These are phyloP conservation scores for Oscheius onirici DNA, from an alignment of 2,888 invertebrate species.

Conservation along the genomic window DNA sequence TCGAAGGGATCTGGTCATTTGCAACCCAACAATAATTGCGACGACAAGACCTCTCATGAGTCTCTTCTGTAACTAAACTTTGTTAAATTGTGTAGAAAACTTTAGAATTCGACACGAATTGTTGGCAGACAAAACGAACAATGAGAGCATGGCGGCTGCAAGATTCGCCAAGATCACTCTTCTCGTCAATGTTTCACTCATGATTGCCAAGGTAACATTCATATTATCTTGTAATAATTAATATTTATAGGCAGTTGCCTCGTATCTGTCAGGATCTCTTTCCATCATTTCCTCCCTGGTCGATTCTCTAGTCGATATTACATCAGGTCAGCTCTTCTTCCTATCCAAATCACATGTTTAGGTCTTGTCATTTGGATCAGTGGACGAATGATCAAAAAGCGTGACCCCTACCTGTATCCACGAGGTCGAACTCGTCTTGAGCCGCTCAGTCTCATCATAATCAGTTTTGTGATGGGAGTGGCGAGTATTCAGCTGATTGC, in stretches of 20 bases:
- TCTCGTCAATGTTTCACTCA: conserved; percentile 68
- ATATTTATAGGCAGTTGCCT: conserved; percentile 72
- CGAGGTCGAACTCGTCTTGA: conserved; percentile 74
- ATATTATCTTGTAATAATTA: conserved; percentile 66
- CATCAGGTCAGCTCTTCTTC: conserved; percentile 71
- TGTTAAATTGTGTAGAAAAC: background rate
- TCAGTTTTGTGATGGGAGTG: conserved; percentile 74
- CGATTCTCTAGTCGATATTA: conserved; percentile 74
- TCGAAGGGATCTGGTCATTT: conserved; percentile 7
- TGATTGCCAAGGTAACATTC: conserved; percentile 72
- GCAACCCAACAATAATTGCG: conserved; percentile 13
- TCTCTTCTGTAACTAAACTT: conserved; percentile 16
- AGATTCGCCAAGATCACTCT: conserved; percentile 63
- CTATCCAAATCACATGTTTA: too few relatives aligned
- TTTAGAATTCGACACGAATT: conserved; percentile 25
- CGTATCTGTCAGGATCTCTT: conserved; percentile 74
- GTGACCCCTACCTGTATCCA: conserved; percentile 74
- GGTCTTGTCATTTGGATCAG: conserved; percentile 43
- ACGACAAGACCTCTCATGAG: conserved; percentile 20
- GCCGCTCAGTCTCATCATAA: conserved; percentile 72
- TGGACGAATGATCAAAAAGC: conserved; percentile 71
- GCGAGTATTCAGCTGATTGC: conserved; percentile 73
- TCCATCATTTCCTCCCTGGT: conserved; percentile 74
- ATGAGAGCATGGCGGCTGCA: conserved; percentile 36
- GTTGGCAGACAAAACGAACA: conserved; percentile 10